Evolutionary conservation across 64 coral and sea anemone genomes (phyloP), one percentile per base, ranked within the genome.

Genomic region (Pocillopora damicornis): DNA sequence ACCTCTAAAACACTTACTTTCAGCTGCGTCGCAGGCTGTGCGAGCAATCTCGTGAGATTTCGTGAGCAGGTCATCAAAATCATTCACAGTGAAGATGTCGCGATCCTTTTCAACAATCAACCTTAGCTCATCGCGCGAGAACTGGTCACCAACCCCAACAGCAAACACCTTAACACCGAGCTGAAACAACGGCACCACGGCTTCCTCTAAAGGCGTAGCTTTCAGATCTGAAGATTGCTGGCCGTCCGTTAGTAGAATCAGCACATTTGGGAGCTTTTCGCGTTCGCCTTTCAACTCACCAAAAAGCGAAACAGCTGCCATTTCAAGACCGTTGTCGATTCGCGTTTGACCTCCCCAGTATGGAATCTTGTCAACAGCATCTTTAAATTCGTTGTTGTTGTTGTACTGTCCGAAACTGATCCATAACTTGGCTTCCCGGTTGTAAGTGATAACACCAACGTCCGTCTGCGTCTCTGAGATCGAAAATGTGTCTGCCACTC

Each of bases 291-390:
- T 86, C 37, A 62, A 16, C 13, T n/a, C n/a, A 0, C 81, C 72
- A 79, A 96, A 96, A 18, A 93, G 75, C 16, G 89, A 80, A 23
- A 35, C 78, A 0, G 90, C 91, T 1, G 94, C 94, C 78, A 92
- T 63, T 11, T 81, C 67, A 17, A 96, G 79, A 4, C 87, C 94
- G n/a, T 83, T 65, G 17, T 96, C 94, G 59, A 92, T 83, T 13
- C 94, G 87, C 10, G 94, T 96, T 76, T 82, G 90, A 25, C 94
- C 91, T 23, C 90, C 86, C 35, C 87, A 93, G 87, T 87, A 96
- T 0, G 87, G 94, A 1, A 96, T 76, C 18, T 87, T 62, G 36
- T 96, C 94, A 10, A 96, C 83, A 0, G 82, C 91, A 12, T 35
- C 11, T 42, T 78, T 91, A 60, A 96, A 92, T 35, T 80, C 87